These are phyloP conservation scores for Sterna hirundo DNA, from an alignment of 2,113 vertebrate species.

Conservation along the genomic window DNA sequence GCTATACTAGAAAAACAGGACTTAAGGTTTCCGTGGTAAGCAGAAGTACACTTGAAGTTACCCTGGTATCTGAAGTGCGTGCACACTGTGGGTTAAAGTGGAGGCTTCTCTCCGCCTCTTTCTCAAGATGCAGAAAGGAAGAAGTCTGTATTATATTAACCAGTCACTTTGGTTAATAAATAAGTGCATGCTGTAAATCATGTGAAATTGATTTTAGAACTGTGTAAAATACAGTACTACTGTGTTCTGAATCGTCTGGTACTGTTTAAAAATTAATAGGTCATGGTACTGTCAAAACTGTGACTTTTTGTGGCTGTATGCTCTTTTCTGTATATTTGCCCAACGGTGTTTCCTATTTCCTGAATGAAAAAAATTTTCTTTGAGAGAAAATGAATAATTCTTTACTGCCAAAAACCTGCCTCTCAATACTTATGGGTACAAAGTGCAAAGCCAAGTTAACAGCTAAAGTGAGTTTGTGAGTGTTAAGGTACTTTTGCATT, in stretches of 20 bases:
- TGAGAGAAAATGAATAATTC: neutral
- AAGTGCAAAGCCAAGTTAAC: neutral
- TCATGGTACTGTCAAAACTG: neutral
- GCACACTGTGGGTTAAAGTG: neutral
- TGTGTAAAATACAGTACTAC: neutral
- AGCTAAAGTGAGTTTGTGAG: neutral
- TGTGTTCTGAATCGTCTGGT: neutral
- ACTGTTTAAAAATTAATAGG: neutral
- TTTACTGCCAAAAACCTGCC: neutral
- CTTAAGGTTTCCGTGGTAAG: fast-evolving
- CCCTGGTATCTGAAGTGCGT: neutral
- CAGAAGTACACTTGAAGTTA: neutral
- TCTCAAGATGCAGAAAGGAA: neutral
- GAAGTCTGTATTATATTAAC: neutral
- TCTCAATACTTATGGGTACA: neutral
- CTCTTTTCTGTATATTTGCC: neutral
- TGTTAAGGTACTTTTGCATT: neutral
- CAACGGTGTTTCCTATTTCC: neutral
- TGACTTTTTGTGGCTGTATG: fast-evolving
- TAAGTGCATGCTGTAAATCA: neutral
- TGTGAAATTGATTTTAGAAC: neutral
- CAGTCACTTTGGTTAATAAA: neutral
- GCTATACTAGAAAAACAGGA: neutral
- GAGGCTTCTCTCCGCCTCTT: neutral
- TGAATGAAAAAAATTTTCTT: neutral